phyloP scores from a whole-genome alignment of 2,888 invertebrate species.

The Zaprionus obscuricornis region DNA sequence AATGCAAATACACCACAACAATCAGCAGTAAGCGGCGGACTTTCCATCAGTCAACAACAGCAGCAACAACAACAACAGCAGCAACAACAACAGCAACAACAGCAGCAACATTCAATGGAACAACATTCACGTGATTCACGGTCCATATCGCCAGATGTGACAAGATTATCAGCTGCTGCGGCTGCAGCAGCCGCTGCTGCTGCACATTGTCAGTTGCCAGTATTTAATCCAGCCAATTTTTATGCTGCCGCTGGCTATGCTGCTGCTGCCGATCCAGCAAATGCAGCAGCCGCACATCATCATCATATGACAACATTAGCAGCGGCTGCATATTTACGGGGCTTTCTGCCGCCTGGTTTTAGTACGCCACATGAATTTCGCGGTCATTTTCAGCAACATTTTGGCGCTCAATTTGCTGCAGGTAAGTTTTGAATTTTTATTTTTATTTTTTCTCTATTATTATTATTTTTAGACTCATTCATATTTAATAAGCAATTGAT shows the following conservation, averaged over 20 bases:
- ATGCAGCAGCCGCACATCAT: constrained; percentile 82
- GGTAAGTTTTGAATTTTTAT: constrained; percentile 72
- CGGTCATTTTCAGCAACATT: constrained; percentile 83
- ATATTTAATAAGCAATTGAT: too few species aligned
- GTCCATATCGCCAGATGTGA: constrained; percentile 81
- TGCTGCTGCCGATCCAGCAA: constrained; percentile 80
- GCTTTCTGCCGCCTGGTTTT: constrained; percentile 83
- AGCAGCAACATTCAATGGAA: constrained; percentile 15
- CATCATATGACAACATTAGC: constrained; percentile 83
- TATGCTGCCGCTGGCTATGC: constrained; percentile 83
- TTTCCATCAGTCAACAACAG: too few species aligned
- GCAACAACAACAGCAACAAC: constrained; percentile 28
- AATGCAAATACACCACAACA: constrained; percentile 60
- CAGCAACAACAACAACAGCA: constrained; percentile 31
- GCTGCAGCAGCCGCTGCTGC: constrained; percentile 82
- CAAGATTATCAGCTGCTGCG: constrained; percentile 74
- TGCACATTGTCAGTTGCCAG: constrained; percentile 82
- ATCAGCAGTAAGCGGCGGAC: constrained; percentile 44
- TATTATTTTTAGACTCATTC: too few species aligned
- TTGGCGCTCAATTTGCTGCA: constrained; percentile 83
- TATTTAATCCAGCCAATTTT: constrained; percentile 83
- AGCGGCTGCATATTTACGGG: constrained; percentile 82
- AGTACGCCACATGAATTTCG: constrained; percentile 83
- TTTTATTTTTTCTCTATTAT: too few species aligned
- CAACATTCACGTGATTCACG: constrained; percentile 68